Conservation (phyloP, 2,113 vertebrate genomes). For the Tiliqua scincoides region DNA sequence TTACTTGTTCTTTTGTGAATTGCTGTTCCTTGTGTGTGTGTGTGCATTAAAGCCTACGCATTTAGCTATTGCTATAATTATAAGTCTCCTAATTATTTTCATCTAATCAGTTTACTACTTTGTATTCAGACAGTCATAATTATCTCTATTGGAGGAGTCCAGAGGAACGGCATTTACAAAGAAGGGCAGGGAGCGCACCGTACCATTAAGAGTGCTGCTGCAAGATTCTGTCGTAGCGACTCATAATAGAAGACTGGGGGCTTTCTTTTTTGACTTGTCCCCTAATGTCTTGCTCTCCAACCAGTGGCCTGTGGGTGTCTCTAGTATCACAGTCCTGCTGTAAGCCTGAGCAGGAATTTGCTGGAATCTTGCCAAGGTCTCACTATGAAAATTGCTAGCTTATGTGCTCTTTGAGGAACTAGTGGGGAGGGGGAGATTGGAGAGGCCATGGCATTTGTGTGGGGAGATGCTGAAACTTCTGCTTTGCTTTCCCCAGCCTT, state of each 20-base stretch:
- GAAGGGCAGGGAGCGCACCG: background rate
- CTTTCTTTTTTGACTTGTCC: background rate
- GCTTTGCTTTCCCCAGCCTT: background rate
- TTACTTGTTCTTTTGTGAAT: background rate
- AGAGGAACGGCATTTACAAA: background rate
- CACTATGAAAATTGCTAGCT: background rate
- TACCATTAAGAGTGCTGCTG: background rate
- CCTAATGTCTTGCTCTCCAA: background rate
- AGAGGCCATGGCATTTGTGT: background rate
- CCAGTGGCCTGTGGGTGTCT: background rate
- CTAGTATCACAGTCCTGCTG: background rate
- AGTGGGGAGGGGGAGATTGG: background rate
- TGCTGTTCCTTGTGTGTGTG: background rate
- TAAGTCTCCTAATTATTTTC: conserved; percentile 19
- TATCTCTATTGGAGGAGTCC: background rate
- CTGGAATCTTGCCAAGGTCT: background rate
- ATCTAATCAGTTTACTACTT: conserved; percentile 14
- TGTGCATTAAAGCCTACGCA: background rate
- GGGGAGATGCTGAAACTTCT: background rate
- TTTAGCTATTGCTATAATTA: conserved; percentile 29
- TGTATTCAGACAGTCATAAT: background rate
- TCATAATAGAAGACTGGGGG: no score
- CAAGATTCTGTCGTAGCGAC: background rate
- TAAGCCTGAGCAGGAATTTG: background rate
- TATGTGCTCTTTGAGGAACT: background rate